A percentile compares a stretch with the other conserved stretches of the same genome.
These are phyloP conservation scores for Clunio marinus DNA, from an alignment of 2,888 invertebrate genomes.

Conservation along the genomic window DNA sequence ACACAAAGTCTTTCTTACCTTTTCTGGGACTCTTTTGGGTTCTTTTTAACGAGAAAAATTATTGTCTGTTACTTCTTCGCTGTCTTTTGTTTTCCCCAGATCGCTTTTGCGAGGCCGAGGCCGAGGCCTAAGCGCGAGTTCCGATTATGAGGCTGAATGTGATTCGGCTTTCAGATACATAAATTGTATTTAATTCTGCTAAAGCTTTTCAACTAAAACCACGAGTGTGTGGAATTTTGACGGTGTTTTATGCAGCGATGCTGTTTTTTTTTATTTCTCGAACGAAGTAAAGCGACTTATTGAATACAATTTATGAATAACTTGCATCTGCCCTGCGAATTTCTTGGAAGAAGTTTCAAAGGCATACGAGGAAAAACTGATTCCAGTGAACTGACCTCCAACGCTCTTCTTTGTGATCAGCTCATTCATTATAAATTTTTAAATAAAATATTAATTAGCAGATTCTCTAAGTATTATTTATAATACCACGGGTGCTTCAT, in stretches of 20 bases:
- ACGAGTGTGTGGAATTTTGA: slow-evolving; percentile 1
- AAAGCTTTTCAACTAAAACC: background rate
- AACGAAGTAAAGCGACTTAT: slow-evolving; percentile 21
- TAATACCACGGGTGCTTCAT: no score
- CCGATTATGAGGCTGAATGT: slow-evolving; percentile 15
- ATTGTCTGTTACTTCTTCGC: no score
- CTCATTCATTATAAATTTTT: no score
- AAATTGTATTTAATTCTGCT: slow-evolving; percentile 20
- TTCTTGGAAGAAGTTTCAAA: slow-evolving; percentile 18
- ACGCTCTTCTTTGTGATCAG: background rate
- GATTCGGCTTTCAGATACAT: slow-evolving; percentile 7
- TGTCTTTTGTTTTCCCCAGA: background rate
- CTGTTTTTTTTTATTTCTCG: background rate
- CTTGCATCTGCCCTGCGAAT: slow-evolving; percentile 2
- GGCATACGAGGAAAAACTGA: no score
- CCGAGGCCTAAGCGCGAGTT: background rate
- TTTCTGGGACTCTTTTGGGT: slow-evolving; percentile 2
- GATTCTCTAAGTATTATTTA: no score
- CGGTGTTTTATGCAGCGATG: slow-evolving; percentile 8
- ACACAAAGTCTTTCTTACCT: slow-evolving; percentile 19
- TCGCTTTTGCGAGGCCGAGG: no score
- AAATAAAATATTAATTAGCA: no score
- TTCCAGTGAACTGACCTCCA: slow-evolving; percentile 8
- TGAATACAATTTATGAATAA: slow-evolving; percentile 18
- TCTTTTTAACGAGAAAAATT: slow-evolving; percentile 19